Evolutionary conservation across 2,797 vertebrate species (phyloP).

Genomic region (Eptatretus atami): DNA sequence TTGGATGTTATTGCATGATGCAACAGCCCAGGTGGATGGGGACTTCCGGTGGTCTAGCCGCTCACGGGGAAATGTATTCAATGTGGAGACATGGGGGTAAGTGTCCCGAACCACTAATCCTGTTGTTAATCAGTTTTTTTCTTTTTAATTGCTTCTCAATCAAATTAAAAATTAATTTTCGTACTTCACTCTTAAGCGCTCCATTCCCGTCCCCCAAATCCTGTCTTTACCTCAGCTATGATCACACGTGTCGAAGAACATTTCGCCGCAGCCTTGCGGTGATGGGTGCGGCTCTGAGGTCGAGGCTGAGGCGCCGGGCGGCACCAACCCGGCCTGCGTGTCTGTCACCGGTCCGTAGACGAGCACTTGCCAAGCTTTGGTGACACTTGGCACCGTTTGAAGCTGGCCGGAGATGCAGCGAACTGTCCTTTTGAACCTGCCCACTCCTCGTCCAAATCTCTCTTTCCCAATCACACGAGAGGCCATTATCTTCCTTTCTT

Average conservation of each 20-base stretch:
- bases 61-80: too few relatives aligned
- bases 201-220: not conserved
- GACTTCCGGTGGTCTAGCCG: too few relatives aligned
- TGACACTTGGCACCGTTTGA: slow-evolving; percentile 28
- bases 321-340: slow-evolving; percentile 13
- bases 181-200: not conserved
- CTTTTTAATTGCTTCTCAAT: too few relatives aligned
- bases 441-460: slow-evolving; percentile 1
- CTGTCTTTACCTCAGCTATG: slow-evolving; percentile 12
- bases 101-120: too few relatives aligned
- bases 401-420: slow-evolving; percentile 9
- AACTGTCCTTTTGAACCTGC: not conserved
- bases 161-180: too few relatives aligned
- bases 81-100: too few relatives aligned
- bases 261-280: slow-evolving; percentile 27
- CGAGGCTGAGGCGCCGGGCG: not conserved
- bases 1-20: too few relatives aligned
- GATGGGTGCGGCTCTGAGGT: slow-evolving; percentile 9
- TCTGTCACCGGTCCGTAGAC: slow-evolving; percentile 29
- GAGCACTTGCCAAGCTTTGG: slow-evolving; percentile 37
- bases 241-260: slow-evolving; percentile 29
- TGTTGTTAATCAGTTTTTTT: too few relatives aligned
- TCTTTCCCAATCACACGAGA: not conserved
- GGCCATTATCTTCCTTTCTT: too few relatives aligned
- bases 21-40: too few relatives aligned